phyloP scores from a whole-genome alignment of 2,113 vertebrate species.

The Chionis minor region DNA sequence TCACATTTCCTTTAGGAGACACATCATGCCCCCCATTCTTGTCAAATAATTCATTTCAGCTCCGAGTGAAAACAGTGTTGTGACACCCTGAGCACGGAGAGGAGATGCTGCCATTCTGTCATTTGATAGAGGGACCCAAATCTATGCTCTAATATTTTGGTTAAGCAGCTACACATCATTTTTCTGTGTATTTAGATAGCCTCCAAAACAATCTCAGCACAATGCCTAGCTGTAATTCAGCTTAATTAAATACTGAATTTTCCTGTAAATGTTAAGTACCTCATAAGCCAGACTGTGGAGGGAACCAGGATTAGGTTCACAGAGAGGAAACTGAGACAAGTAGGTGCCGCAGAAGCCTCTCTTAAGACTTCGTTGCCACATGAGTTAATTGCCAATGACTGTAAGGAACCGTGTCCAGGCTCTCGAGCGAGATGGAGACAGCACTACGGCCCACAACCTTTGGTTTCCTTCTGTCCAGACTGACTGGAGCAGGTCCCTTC shows the following conservation, averaged over 20 bases:
- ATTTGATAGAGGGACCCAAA: not conserved
- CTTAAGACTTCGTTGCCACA: not conserved
- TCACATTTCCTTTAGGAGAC: constrained; percentile 41
- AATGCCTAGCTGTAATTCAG: not conserved
- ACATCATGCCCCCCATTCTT: constrained; percentile 28
- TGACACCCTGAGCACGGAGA: not conserved
- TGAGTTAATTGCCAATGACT: not conserved
- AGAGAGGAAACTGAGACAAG: not conserved
- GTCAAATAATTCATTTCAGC: constrained; percentile 23
- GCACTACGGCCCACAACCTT: not conserved
- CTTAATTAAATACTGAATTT: constrained; percentile 32
- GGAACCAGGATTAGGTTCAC: not conserved
- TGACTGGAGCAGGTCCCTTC: not conserved
- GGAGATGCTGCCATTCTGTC: not conserved
- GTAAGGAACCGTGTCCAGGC: not conserved
- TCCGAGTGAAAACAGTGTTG: not conserved
- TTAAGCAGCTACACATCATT: not conserved
- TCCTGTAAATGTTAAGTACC: constrained; percentile 17
- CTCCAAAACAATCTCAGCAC: not conserved
- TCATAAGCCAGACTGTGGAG: not conserved
- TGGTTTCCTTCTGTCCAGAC: not conserved
- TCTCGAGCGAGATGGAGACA: not conserved
- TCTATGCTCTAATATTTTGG: not conserved
- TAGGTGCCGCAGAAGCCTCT: not conserved
- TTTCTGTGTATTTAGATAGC: not conserved